Evolutionary conservation across 2,888 invertebrate genomes (phyloP), one percentile per base, ranked within the genome.

Genomic region (Sesamia inferens): DNA sequence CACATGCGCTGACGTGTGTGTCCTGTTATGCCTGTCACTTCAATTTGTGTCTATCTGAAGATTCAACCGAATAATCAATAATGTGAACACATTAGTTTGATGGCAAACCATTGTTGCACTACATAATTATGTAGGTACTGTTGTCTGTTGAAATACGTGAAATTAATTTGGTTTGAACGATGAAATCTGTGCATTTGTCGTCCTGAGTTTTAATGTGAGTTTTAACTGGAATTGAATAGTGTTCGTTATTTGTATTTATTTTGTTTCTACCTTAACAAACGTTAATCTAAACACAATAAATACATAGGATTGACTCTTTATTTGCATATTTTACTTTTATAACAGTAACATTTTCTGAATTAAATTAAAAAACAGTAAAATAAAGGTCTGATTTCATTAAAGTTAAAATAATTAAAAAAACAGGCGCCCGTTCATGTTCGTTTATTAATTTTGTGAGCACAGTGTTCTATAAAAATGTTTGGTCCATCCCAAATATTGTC

Each of bases 31-130:
- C 44, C n/a, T 59, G 70, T 65, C 84, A 62, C 11, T 69, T 66
- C 75, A 79, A 81, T 81, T 84, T 81, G 84, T 84, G 66, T 67
- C 70, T 57, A 42, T 59, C 24, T 48, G 31, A 71, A 66, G 54
- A 75, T 68, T 69, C 66, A 66, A 57, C 59, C 10, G 70, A 61
- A 57, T 54, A 78, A 67, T 67, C 31, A 67, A 64, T 55, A 57
- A 55, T 55, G 54, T 54, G 44, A 71, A 57, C 47, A 61, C 51
- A 65, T 71, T 71, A 64, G 63, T 69, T 51, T 81, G 58, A 67
- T 51, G 69, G 55, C 13, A 48, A 48, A 19, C 14, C 48, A 16
- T 19, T 54, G 24, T n/a, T 63, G 44, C 19, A 76, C 31, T 24
- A 55, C 8, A n/a, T n/a, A n/a, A n/a, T n/a, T n/a, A n/a, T n/a